These are phyloP conservation scores for Heliconius sara DNA, from an alignment of 2,888 invertebrate species.

Conservation along the genomic window DNA sequence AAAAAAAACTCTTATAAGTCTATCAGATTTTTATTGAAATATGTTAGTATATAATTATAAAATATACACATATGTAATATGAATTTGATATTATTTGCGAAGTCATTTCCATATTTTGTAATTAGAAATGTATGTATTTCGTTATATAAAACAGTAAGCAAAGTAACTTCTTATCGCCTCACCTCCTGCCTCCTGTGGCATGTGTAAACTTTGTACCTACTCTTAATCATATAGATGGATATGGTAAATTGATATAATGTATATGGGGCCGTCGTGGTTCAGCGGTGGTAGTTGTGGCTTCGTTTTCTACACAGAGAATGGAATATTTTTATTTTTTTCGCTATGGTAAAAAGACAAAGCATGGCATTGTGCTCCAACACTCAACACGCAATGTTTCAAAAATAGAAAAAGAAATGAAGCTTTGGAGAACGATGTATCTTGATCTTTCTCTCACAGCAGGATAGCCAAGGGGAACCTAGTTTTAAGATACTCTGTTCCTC, in stretches of 20 bases:
- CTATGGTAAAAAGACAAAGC: not conserved
- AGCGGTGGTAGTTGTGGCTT: not conserved
- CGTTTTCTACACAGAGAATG: not conserved
- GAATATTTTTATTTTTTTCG: not conserved
- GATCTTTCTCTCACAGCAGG: too few relatives aligned
- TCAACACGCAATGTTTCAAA: too few relatives aligned
- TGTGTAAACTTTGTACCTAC: not conserved
- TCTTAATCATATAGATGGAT: not conserved
- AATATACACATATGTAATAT: too few relatives aligned
- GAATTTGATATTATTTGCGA: not conserved
- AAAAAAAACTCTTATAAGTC: too few relatives aligned
- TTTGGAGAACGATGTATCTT: too few relatives aligned
- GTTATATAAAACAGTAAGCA: constrained; percentile 3
- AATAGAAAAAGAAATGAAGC: too few relatives aligned
- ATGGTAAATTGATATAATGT: not conserved
- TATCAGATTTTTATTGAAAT: too few relatives aligned
- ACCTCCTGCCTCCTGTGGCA: constrained; percentile 10
- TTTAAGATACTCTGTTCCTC: too few relatives aligned
- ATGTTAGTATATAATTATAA: too few relatives aligned
- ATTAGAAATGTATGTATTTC: not conserved
- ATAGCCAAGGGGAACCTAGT: too few relatives aligned
- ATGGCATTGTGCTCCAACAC: too few relatives aligned
- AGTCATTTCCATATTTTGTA: not conserved
- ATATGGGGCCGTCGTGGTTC: not conserved
- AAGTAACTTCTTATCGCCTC: constrained; percentile 19